A percentile compares a stretch with the other conserved stretches of the same genome.
Conservation (phyloP, 1,140 invertebrate species). For the Brachionus plicatilis region DNA sequence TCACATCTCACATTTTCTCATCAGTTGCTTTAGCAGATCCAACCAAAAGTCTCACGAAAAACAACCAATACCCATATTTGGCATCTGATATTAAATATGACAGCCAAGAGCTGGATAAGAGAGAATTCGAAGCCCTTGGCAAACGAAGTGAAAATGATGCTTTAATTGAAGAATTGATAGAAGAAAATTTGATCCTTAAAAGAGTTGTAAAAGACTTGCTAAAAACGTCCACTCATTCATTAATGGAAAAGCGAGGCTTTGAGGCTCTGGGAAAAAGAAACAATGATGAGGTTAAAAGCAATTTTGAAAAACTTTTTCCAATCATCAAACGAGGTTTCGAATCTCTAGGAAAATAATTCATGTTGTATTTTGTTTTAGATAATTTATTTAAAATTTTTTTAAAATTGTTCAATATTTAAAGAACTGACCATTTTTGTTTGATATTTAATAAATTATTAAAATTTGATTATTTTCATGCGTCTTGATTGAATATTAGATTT, state of each 20-base stretch:
- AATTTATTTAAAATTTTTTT: conserved; percentile 1
- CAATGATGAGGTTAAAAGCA: not conserved
- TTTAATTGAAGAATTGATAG: not conserved
- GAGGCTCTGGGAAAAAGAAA: conserved; percentile 14
- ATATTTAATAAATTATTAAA: not conserved
- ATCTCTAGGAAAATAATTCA: not conserved
- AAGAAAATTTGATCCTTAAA: not conserved
- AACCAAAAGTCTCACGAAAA: not conserved
- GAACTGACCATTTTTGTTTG: not conserved
- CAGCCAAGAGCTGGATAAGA: not conserved
- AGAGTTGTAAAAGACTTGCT: not conserved
- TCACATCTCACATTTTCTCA: not conserved
- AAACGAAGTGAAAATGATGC: not conserved
- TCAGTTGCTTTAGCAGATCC: not conserved
- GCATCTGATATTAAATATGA: not conserved
- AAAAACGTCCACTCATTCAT: not conserved
- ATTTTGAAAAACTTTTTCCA: not conserved
- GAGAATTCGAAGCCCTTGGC: not conserved
- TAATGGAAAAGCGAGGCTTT: not conserved
- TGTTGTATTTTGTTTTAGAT: not conserved
- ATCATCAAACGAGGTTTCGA: conserved; percentile 11
- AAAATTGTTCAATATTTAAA: not conserved
- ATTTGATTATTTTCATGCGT: not conserved
- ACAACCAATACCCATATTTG: not conserved
- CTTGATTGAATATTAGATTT: not conserved